Evolutionary conservation across 2,888 invertebrate species (phyloP), one percentile per base, ranked within the genome.

Genomic region (Oligia strigilis): DNA sequence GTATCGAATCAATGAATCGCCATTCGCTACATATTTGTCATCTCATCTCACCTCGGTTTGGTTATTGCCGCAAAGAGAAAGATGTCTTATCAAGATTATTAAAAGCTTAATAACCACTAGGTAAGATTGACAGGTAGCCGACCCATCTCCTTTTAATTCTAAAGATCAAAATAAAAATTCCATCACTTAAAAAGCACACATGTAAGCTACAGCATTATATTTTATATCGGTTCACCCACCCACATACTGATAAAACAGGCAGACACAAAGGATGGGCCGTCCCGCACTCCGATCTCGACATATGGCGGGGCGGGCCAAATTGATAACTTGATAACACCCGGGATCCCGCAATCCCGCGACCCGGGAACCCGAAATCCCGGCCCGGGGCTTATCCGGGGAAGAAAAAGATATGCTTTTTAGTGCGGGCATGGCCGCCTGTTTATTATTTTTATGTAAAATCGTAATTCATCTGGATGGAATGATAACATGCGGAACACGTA

Each of bases 251-350:
- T 71, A 78, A 72, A 75, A 78, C 80, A 72, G 49, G 69, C 69
- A 65, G 72, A 72, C 79, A 86, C 83, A 85, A 84, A 80, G 77
- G 80, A 70, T 72, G 60, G 78, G 69, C 76, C 78, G 75, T 65
- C 71, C 77, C 62, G 75, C 60, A 60, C 80, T 75, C 72, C 85
- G 77, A 85, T 85, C 88, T 84, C 84, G 78, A 89, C 89, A 88
- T 89, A 89, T 87, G 87, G 83, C 81, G 71, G 88, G 87, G 87
- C 91, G 91, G 88, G 92, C 91, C 91, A 94, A 95, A 96, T 95
- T 96, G 96, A 96, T 96, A 96, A 96, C 95, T 95, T 94, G 95
- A 95, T 96, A 96, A 95, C 95, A 91, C 90, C 90, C 92, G 82
- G 81, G 87, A 85, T 88, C 88, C 90, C 87, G 83, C 90, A 90